Base-by-base conservation (phyloP, 1,140 invertebrate species). In the Drosophila parvula region DNA sequence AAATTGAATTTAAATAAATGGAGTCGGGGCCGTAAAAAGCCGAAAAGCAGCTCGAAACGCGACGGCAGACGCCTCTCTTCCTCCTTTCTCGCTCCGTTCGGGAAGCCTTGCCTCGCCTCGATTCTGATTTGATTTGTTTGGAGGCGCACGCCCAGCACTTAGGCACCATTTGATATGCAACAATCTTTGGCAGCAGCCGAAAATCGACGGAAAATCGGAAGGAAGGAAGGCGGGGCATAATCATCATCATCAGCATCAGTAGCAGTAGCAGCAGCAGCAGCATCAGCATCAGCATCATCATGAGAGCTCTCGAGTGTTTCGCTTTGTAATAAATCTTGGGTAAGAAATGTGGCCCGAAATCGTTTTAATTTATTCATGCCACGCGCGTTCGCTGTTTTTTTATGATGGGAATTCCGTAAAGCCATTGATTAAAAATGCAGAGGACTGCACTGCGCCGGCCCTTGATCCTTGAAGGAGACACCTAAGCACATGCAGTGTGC, bases 1-100 rank as follows among this genome's bases (percentile, higher is more conserved):
- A 88, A 89, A 88, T 88, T 88, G 84, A 88, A 88, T 89, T 88
- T 88, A 89, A 88, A 88, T 88, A 88, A 88, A 88, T 83, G 84
- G 68, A 89, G 79, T 70, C 61, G 84, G 79, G 74, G 81, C 61
- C 84, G 70, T 86, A 86, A 86, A 71, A 86, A 73, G 65, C 67
- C 48, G 36, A 78, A 65, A 74, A 74, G 64, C 68, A 70, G 51
- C 51, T 38, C 51, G 51, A 55, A 55, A 27, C 51, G 51, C 51
- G 51, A 27, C 12, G 51, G 18, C 34, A 27, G 51, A 27, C 51
- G 34, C 51, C 51, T 55, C 34, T 22, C 34, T n/a, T 34, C 58
- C 63, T 55, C 3, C 22, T 22, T 22, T 22, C 22, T 22, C 1
- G 22, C 22, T 22, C 22, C 22, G 22, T 22, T 22, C 22, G 22